Base-by-base conservation (phyloP, 2,888 invertebrate species). In the Parapristionchus giblindavisi region DNA sequence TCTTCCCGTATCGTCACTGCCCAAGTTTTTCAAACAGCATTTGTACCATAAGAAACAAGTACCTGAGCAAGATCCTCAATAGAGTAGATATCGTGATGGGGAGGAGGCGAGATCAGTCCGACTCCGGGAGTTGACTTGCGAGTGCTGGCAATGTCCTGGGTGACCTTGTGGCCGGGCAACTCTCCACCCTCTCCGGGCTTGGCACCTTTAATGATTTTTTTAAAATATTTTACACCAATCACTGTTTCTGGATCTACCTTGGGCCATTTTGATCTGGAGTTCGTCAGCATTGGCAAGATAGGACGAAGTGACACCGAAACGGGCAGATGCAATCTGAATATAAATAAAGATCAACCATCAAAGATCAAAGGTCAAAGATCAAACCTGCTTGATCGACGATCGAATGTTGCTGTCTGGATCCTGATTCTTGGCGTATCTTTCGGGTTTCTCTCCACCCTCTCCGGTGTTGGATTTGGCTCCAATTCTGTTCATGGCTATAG, bases 131-230 rank as follows among this genome's bases (percentile, higher is more conserved):
- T 95, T 0, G 96, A 97, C 88, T 97, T 95, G 74, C 99, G 92
- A 0, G 96, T 96, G 85, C 92, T 92, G 0, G 98, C 99, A 86
- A 99, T 99, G 81, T 95, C 96, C 83, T 93, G 92, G 0, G 96
- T 94, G 38, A 98, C 92, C 89, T 93, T 93, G 87, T 92, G 92
- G 2, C 92, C 97, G 0, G 98, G 98, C 75, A 99, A 89, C 89
- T 99, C 98, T 2, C 98, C 98, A 32, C 98, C 98, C 90, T 99
- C 98, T 0, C 99, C 99, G 0, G 99, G 98, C 89, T 99, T 99
- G 75, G 99, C 98, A 1, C 98, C 76, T 76, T 6, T 27, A 75
- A 54, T 34, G 32, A n/a, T 21, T 6, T 38, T 24, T 63, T 63
- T 14, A 14, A 21, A 60, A 63, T 11, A 11, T 14, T 36, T 36